Evolutionary conservation across 2,888 invertebrate genomes (phyloP).

Genomic region (Himalopsyche japonica): DNA sequence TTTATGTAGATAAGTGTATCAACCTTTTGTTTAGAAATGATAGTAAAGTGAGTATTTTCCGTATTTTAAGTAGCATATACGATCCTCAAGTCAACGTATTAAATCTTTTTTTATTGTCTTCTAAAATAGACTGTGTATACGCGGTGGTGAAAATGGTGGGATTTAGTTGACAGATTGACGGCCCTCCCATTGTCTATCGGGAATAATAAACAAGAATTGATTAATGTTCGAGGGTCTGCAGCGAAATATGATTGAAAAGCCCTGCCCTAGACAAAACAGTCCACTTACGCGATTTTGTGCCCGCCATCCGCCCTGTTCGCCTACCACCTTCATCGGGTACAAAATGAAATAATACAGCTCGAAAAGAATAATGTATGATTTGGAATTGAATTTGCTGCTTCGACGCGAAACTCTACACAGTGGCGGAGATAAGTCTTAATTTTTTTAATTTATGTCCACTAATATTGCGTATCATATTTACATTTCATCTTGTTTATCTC

Average conservation of each 20-base stretch:
- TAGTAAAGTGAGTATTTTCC: no score
- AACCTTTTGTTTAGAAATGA: no score
- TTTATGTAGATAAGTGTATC: no score
- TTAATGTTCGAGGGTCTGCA: not conserved
- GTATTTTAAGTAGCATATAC: no score
- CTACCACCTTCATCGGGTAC: not conserved
- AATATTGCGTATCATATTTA: no score
- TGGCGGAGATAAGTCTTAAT: not conserved
- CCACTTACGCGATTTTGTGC: not conserved
- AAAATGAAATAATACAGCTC: slow-evolving; percentile 18
- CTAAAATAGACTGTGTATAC: no score
- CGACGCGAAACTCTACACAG: not conserved
- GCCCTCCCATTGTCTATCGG: not conserved
- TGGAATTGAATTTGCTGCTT: slow-evolving; percentile 31
- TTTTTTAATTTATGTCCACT: no score
- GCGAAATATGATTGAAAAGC: not conserved
- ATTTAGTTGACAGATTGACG: not conserved
- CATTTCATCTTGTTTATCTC: no score
- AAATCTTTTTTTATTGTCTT: no score
- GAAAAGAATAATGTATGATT: slow-evolving; percentile 35
- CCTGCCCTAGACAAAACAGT: not conserved
- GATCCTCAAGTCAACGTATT: no score
- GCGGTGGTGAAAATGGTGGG: not conserved
- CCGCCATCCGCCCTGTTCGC: not conserved
- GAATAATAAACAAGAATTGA: not conserved